Evolutionary conservation across 2,113 vertebrate genomes (phyloP), one percentile per base, ranked within the genome.

Genomic region (Cyanocitta stelleri): DNA sequence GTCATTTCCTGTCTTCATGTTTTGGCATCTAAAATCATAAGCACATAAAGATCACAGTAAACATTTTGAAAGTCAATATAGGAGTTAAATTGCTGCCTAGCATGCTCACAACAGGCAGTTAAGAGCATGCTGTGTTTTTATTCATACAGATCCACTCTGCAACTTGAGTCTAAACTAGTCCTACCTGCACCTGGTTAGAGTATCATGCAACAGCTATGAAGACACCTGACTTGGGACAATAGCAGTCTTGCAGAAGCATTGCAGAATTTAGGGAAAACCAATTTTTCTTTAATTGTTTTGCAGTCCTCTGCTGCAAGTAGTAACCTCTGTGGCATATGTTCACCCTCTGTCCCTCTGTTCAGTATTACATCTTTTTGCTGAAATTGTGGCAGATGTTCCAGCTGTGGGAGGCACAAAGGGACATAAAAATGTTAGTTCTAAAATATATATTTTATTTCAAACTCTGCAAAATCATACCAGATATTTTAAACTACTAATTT

Each of bases 151-250:
- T 23, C 14, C 37, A 44, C 19, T 74, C 11, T 46, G 9, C 16
- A 66, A 13, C 21, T 29, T 32, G 58, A 67, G 7, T 41, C 44
- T 69, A 54, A 80, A 49, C 8, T 15, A 30, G 29, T 23, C 18
- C 41, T 37, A 49, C 16, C 3, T 7, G 13, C 0, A 1, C 23
- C 10, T 43, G 30, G 8, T 13, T 8, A 74, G 29, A 56, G 10
- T 13, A n/a, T 26, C 41, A 23, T 9, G 8, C 8, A 49, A 6
- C 1, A 0, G 32, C 13, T 54, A 3, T 3, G 8, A 46, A 37
- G 21, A 49, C 16, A 82, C 11, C 6, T 81, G 19, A 46, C 24
- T 74, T 11, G 21, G 22, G 15, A 49, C 41, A 22, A 23, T 3
- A n/a, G 9, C 21, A 44, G 13, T 16, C 19, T 56, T 48, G 7